Conservation (phyloP, 64 coral and sea anemone genomes). For the Stylophora pistillata region DNA sequence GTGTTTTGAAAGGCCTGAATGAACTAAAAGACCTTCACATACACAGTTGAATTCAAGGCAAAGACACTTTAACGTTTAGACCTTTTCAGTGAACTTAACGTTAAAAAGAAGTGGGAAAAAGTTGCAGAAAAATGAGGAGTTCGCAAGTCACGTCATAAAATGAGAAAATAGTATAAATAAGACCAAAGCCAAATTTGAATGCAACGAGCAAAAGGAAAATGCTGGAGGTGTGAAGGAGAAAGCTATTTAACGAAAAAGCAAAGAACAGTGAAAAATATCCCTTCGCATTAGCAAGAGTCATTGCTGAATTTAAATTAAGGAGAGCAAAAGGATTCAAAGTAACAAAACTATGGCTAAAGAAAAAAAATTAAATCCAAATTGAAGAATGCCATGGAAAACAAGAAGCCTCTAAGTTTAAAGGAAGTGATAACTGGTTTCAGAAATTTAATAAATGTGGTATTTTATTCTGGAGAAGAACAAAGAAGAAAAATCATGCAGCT, state of each 20-base stretch:
- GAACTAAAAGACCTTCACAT: too few relatives aligned
- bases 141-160: constrained; percentile 34
- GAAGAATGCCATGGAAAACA: too few relatives aligned
- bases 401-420: too few relatives aligned
- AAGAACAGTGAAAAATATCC: constrained; percentile 59
- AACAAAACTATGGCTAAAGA: too few relatives aligned
- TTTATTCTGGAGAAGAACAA: too few relatives aligned
- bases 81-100: constrained; percentile 57
- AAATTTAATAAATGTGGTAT: too few relatives aligned
- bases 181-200: constrained; percentile 5
- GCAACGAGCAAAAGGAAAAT: constrained; percentile 60
- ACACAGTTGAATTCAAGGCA: constrained; percentile 40
- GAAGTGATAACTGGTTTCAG: too few relatives aligned
- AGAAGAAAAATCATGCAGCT: too few relatives aligned
- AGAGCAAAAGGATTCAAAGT: constrained; percentile 62
- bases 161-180: constrained; percentile 65
- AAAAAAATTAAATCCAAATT: too few relatives aligned
- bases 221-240: constrained; percentile 47
- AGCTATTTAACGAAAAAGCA: constrained; percentile 19
- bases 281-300: constrained; percentile 47
- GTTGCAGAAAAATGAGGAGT: constrained; percentile 64
- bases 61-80: constrained; percentile 45
- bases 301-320: constrained; percentile 56
- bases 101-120: constrained; percentile 55
- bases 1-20: too few relatives aligned